phyloP scores from a whole-genome alignment of 2,113 vertebrate species.

The Trematocara zebra region DNA sequence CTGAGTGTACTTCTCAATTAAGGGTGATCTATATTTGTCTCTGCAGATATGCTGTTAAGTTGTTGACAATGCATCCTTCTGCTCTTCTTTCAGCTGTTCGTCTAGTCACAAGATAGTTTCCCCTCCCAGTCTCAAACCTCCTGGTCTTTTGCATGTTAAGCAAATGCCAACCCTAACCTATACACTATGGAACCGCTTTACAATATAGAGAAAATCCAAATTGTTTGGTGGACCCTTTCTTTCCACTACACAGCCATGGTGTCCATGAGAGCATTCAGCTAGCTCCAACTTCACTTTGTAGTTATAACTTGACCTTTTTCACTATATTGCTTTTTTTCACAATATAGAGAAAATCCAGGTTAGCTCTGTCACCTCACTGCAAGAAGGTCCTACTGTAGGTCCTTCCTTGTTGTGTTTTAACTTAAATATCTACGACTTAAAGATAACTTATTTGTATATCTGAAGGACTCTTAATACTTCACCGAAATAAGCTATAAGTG shows the following conservation, averaged over 20 bases:
- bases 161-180: neutral
- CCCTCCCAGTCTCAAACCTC: neutral
- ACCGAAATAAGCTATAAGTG: neutral
- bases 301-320: neutral
- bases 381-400: neutral
- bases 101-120: neutral
- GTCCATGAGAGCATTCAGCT: neutral
- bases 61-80: neutral
- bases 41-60: neutral
- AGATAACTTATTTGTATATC: neutral
- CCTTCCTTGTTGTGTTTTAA: neutral
- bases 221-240: neutral
- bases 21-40: neutral
- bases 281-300: neutral
- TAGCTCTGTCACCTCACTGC: neutral
- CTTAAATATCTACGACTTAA: neutral
- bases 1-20: neutral
- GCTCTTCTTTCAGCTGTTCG: neutral
- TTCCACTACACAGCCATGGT: neutral
- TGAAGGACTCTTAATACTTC: neutral
- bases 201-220: neutral
- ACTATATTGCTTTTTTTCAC: neutral
- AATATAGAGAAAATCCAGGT: neutral
- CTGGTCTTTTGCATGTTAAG: neutral
- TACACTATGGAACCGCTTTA: neutral